Conservation (phyloP, 1,140 invertebrate genomes). For the Pectinophora gossypiella region DNA sequence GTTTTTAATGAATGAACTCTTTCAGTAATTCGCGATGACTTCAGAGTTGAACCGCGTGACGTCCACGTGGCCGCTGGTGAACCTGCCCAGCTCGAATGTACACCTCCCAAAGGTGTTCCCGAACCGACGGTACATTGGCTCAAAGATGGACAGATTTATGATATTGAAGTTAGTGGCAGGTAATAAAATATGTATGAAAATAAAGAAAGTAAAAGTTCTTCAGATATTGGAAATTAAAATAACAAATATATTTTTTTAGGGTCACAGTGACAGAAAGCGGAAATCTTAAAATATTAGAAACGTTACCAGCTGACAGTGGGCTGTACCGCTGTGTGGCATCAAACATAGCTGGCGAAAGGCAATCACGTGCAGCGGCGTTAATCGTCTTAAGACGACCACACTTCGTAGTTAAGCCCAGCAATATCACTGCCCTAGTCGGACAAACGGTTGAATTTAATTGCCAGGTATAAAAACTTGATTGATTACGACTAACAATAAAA, state of each 20-base stretch:
- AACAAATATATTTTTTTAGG: conserved; percentile 38
- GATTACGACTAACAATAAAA: conserved; percentile 1
- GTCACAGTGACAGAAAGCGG: conserved; percentile 82
- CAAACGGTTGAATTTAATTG: conserved; percentile 73
- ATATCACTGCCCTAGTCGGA: conserved; percentile 64
- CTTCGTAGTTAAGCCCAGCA: conserved; percentile 68
- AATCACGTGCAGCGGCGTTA: conserved; percentile 84
- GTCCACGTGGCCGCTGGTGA: conserved; percentile 87
- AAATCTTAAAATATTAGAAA: conserved; percentile 89
- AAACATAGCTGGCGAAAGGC: conserved; percentile 89
- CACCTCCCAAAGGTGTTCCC: conserved; percentile 88
- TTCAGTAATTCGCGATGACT: conserved; percentile 82
- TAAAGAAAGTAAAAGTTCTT: too few relatives aligned
- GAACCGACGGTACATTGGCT: conserved; percentile 88
- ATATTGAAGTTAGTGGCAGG: conserved; percentile 78
- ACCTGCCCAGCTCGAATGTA: conserved; percentile 88
- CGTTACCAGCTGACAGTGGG: conserved; percentile 88
- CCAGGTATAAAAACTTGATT: conserved; percentile 44
- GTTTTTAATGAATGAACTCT: neutral
- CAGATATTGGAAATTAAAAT: too few relatives aligned
- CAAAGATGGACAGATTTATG: conserved; percentile 86
- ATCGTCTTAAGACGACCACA: conserved; percentile 79
- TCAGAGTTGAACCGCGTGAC: conserved; percentile 86
- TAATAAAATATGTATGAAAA: too few relatives aligned
- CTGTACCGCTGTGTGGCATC: conserved; percentile 90